A percentile compares a stretch with the other conserved stretches of the same genome.
phyloP scores from a whole-genome alignment of 2,113 vertebrate species.

The Eulacestoma nigropectus region DNA sequence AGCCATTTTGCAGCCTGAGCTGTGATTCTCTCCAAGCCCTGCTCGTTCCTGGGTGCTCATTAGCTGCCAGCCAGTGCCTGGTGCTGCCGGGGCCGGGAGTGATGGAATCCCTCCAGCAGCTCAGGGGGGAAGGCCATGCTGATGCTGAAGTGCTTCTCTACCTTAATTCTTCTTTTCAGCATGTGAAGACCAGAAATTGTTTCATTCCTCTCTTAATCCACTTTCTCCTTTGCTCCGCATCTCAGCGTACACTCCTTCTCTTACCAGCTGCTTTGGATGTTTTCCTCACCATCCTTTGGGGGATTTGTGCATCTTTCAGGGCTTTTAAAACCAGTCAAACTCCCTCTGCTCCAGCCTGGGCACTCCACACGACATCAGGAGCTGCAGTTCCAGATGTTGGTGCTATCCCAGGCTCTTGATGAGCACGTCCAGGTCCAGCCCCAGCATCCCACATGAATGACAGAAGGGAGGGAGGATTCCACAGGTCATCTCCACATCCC shows the following conservation, averaged over 20 bases:
- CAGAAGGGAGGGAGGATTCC: not conserved
- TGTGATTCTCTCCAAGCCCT: not conserved
- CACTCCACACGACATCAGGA: not conserved
- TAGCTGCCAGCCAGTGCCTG: not conserved
- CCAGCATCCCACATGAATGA: not conserved
- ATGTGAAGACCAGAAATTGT: not conserved
- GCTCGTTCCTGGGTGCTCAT: not conserved
- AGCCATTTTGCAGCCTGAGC: not conserved
- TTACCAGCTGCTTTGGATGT: not conserved
- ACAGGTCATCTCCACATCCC: rapidly evolving
- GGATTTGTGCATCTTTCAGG: not conserved
- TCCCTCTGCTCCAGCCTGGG: not conserved
- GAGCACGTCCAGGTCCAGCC: not conserved
- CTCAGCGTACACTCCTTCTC: not conserved
- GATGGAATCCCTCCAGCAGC: not conserved
- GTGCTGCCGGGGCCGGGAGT: not conserved
- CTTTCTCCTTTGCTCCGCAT: not conserved
- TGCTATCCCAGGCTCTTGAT: not conserved
- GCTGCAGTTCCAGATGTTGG: not conserved
- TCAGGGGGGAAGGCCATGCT: not conserved
- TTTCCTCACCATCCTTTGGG: not conserved
- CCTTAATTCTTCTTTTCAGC: not conserved
- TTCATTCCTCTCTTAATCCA: not conserved
- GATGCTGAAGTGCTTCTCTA: not conserved
- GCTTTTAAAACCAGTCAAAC: not conserved